Base-by-base conservation (phyloP, 2,113 vertebrate genomes). In the Speoplatyrhinus poulsoni region DNA sequence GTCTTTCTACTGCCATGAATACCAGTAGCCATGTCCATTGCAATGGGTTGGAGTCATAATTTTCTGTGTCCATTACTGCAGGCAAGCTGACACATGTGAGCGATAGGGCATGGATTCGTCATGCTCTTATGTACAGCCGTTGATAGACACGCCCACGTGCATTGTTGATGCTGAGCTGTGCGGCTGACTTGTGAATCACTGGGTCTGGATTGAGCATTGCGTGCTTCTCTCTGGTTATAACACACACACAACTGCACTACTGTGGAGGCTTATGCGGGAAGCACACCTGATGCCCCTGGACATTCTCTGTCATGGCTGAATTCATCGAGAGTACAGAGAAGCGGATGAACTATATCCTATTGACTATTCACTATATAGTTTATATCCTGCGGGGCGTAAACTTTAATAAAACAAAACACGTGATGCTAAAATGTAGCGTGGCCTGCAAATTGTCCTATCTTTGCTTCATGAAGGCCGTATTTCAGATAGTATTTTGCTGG, bases 261-360 rank as follows among this genome's bases (percentile, higher is more conserved):
- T 64, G 60, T 58, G 56, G 53, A 9, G 46, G 60, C 19, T 67
- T 56, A 68, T 7, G 33, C 46, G 46, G 55, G 63, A 77, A 54
- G 59, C 61, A 67, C 82, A 82, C 78, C 86, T 87, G 86, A 87
- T 83, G 83, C 72, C 75, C 76, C 69, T 62, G 48, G 1, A 57
- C 68, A 32, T 69, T 79, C 75, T 50, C 47, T 3, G 0, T 70
- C 79, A 82, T 52, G 78, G 50, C 58, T 73, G 59, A 86, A 72
- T 10, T n/a, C 62, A 82, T 71, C 60, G 65, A 26, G 26, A 26
- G 26, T 26, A 67, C 75, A 49, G 58, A 13, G 62, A 81, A 71
- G 77, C 80, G 80, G 70, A 63, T 16, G n/a, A 54, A 69, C 54
- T 10, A 13, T 52, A 53, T 76, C 19, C 60, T 67, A 41, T 41